A percentile compares a stretch with the other conserved stretches of the same genome.
These are phyloP conservation scores for Archegozetes longisetosus DNA, from an alignment of 1,140 invertebrate genomes.

Conservation along the genomic window DNA sequence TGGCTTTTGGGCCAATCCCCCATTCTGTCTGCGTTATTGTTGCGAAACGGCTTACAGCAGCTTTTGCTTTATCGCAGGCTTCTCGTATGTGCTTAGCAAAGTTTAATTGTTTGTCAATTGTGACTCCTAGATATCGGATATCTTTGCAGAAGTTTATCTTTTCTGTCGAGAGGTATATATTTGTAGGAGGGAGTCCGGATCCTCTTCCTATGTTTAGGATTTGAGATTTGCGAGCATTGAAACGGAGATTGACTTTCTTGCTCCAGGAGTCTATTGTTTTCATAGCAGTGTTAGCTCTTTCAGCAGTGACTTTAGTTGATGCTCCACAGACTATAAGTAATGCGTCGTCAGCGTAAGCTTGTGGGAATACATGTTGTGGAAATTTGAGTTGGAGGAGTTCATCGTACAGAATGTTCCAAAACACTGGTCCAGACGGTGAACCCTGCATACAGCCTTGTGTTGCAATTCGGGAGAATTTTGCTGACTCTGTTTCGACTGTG, in stretches of 20 bases:
- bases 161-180: background rate
- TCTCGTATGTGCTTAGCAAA: background rate
- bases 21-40: background rate
- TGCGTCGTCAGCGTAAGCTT: constrained; percentile 3
- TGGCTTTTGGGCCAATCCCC: background rate
- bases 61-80: background rate
- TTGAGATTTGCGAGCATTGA: constrained; percentile 13
- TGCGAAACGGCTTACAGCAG: background rate
- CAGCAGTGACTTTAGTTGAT: background rate
- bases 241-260: constrained; percentile 10
- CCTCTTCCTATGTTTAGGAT: background rate
- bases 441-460: constrained; percentile 5
- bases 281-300: constrained; percentile 1
- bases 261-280: constrained; percentile 6
- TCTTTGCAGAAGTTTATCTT: background rate
- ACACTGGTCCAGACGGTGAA: background rate
- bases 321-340: constrained; percentile 5
- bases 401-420: constrained; percentile 12
- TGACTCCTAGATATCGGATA: constrained; percentile 1
- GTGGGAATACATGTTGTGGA: background rate
- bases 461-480: too few relatives aligned
- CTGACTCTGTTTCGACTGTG: background rate
- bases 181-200: background rate
- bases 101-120: background rate
- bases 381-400: background rate